Conservation (phyloP, 2,113 vertebrate species). For the Merops nubicus region DNA sequence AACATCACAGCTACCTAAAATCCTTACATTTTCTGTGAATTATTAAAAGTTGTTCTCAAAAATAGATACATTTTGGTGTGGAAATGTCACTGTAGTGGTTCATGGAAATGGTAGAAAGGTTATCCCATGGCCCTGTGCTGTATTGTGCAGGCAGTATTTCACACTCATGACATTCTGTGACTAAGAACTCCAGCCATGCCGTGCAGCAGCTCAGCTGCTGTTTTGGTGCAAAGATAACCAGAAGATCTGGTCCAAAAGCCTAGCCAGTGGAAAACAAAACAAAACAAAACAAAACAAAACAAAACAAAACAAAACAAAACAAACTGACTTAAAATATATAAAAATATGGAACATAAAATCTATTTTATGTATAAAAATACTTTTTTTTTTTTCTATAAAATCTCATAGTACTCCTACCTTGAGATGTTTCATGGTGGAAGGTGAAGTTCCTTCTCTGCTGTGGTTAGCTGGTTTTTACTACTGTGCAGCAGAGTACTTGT, state of each 20-base stretch:
- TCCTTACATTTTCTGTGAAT: slow-evolving; percentile 28
- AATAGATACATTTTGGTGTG: slow-evolving; percentile 21
- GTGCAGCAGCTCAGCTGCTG: neutral
- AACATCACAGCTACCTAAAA: slow-evolving; percentile 28
- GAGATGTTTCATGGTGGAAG: neutral
- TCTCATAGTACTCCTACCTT: neutral
- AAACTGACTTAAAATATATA: neutral
- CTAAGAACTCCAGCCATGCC: neutral
- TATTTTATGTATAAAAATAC: neutral
- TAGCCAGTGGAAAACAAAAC: neutral
- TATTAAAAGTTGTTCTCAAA: slow-evolving; percentile 11
- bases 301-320: too few species aligned
- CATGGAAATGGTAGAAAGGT: neutral
- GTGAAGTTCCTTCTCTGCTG: neutral
- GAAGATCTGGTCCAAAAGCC: neutral
- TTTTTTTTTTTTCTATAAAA: neutral
- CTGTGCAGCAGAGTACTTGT: neutral
- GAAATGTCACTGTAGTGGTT: neutral
- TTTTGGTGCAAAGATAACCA: neutral
- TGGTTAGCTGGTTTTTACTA: neutral
- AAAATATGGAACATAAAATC: neutral
- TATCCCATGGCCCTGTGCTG: neutral
- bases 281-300: too few species aligned
- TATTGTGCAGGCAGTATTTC: neutral
- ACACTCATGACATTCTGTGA: neutral